These are phyloP conservation scores for Drosophila pachea DNA, from an alignment of 1,140 invertebrate species.

Conservation along the genomic window DNA sequence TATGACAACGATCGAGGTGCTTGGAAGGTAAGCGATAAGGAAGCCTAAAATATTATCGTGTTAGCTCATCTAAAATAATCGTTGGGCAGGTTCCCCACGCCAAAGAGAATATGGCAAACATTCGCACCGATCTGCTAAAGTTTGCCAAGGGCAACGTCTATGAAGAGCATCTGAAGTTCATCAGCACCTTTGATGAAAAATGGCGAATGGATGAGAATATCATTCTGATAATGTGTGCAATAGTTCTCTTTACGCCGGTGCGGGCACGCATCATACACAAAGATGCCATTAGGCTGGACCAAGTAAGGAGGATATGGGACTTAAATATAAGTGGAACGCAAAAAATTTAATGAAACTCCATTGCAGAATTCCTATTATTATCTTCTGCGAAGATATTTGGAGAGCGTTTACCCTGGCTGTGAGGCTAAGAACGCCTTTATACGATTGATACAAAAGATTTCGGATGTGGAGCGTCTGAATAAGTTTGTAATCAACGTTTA, in stretches of 20 bases:
- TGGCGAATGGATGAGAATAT: constrained; percentile 92
- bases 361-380: constrained; percentile 93
- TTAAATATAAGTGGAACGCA: too few relatives aligned
- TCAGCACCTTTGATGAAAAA: constrained; percentile 87
- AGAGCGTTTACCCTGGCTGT: constrained; percentile 89
- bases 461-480: constrained; percentile 90
- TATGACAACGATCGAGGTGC: constrained; percentile 91
- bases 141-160: constrained; percentile 92
- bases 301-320: constrained; percentile 80
- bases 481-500: constrained; percentile 90
- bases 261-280: constrained; percentile 88
- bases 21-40: constrained; percentile 84
- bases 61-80: neutral
- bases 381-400: constrained; percentile 90
- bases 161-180: constrained; percentile 89
- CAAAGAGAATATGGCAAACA: constrained; percentile 85
- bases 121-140: constrained; percentile 92
- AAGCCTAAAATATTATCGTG: neutral
- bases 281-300: constrained; percentile 92
- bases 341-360: constrained; percentile 8
- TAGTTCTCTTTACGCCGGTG: constrained; percentile 92
- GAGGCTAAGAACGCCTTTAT: constrained; percentile 92
- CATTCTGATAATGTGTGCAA: constrained; percentile 93
- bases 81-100: constrained; percentile 84
- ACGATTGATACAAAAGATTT: constrained; percentile 92